Evolutionary conservation across 2,797 vertebrate species (phyloP).

Genomic region (Borostomias antarcticus): DNA sequence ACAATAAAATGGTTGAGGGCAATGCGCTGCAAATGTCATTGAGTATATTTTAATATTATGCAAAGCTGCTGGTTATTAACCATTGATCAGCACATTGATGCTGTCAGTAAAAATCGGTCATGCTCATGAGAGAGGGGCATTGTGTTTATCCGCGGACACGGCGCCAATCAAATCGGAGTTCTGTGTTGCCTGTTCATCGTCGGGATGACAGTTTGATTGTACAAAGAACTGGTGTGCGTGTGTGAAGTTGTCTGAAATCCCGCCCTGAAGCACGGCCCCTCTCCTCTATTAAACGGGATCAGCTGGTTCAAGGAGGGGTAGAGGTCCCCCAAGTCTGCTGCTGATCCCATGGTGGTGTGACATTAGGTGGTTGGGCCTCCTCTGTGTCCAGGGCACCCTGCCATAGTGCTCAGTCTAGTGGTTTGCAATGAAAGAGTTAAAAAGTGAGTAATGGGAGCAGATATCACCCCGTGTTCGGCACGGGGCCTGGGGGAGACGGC

Average conservation of each 20-base stretch:
- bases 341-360: conserved; percentile 30
- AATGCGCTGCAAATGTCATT: conserved; percentile 37
- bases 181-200: background rate
- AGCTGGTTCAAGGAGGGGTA: conserved; percentile 9
- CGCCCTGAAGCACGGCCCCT: background rate
- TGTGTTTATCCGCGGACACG: background rate
- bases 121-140: background rate
- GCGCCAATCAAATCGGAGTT: background rate
- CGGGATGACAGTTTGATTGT: background rate
- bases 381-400: conserved; percentile 12
- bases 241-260: background rate
- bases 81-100: background rate
- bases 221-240: background rate
- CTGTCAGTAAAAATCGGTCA: background rate
- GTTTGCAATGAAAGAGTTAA: background rate
- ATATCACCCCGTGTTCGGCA: conserved; percentile 59
- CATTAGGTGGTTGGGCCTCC: conserved; percentile 19
- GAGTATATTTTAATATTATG: conserved; percentile 35
- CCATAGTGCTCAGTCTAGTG: conserved; percentile 16
- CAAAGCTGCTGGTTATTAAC: background rate
- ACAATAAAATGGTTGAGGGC: conserved; percentile 40
- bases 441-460: conserved; percentile 56
- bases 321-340: conserved; percentile 25
- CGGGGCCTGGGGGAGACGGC: conserved; percentile 50
- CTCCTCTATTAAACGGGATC: conserved; percentile 18